A percentile compares a stretch with the other conserved stretches of the same genome.
Conservation (phyloP, 1,140 invertebrate species). For the Caenorhabditis inopinata region DNA sequence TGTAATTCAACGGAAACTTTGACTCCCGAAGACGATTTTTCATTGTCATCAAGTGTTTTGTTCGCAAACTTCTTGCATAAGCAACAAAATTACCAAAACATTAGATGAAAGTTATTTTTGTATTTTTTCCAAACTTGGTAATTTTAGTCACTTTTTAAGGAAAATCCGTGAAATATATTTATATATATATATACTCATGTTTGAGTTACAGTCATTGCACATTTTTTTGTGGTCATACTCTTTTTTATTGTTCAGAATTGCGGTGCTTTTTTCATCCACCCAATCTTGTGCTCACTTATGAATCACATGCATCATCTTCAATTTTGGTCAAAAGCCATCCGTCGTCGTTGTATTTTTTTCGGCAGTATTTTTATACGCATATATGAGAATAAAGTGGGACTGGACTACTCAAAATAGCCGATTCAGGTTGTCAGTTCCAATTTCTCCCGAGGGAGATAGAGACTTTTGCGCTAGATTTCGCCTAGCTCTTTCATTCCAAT, state of each 20-base stretch:
- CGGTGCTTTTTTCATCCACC: background rate
- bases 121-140: too few relatives aligned
- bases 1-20: too few relatives aligned
- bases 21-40: too few relatives aligned
- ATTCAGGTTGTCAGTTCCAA: conserved; percentile 32
- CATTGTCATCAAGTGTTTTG: too few relatives aligned
- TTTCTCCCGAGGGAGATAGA: conserved; percentile 29
- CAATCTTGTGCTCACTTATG: conserved; percentile 10
- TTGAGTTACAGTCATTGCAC: too few relatives aligned
- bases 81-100: too few relatives aligned
- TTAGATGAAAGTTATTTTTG: too few relatives aligned
- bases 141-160: too few relatives aligned
- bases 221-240: background rate
- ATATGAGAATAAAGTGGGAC: conserved; percentile 1
- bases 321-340: conserved; percentile 23
- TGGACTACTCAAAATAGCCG: conserved; percentile 25
- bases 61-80: too few relatives aligned
- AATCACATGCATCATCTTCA: conserved; percentile 32
- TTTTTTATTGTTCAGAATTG: background rate
- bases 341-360: background rate
- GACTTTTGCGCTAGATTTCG: conserved; percentile 1
- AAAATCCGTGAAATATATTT: too few relatives aligned
- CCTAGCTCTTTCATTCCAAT: background rate
- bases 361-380: background rate
- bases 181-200: too few relatives aligned